Base-by-base conservation (phyloP, 2,888 invertebrate species). In the Melanostoma mellinum region DNA sequence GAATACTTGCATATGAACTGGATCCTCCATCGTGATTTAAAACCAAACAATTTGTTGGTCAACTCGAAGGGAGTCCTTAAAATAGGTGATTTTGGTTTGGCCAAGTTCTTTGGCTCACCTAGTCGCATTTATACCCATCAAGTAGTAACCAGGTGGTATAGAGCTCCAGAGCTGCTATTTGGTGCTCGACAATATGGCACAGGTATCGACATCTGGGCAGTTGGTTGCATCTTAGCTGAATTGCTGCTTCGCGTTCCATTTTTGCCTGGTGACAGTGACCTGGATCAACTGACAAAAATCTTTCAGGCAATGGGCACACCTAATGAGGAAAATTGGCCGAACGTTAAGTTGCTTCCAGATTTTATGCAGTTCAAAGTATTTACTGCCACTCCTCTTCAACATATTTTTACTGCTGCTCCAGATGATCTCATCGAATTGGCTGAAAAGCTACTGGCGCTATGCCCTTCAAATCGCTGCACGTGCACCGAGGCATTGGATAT, bases 51-150 rank as follows among this genome's bases (percentile, higher is more conserved):
- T 93, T 94, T 99, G 88, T 93, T 99, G 35, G 96, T 99, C 33
- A 97, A 98, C 90, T 93, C 95, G 35, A 94, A 95, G 87, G 99
- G 99, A 4, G 93, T 98, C 32, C 92, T 99, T 4, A 99, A 99
- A 92, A 96, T 99, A 88, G 99, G 98, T 85, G 99, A 99, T 94
- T 99, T 99, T 93, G 99, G 99, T 89, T 93, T 99, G 85, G 99
- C 99, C 0, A 98, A 99, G 90, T 96, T 97, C 88, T 99, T 95
- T 92, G 99, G 99, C 0, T 99, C 99, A 0, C 99, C 99, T 3
- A 97, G 96, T 88, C 94, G 99, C 88, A 93, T 97, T 87, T 98
- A 99, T 90, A 99, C 99, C 3, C 98, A 99, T 93, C 99, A 99
- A 92, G 99, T 99, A 55, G 98, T 99, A 0, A 99, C 99, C 1